Percentiles rank a stretch among this genome's conserved stretches.
phyloP scores from a whole-genome alignment of 2,113 vertebrate genomes.

The Ciconia maguari region DNA sequence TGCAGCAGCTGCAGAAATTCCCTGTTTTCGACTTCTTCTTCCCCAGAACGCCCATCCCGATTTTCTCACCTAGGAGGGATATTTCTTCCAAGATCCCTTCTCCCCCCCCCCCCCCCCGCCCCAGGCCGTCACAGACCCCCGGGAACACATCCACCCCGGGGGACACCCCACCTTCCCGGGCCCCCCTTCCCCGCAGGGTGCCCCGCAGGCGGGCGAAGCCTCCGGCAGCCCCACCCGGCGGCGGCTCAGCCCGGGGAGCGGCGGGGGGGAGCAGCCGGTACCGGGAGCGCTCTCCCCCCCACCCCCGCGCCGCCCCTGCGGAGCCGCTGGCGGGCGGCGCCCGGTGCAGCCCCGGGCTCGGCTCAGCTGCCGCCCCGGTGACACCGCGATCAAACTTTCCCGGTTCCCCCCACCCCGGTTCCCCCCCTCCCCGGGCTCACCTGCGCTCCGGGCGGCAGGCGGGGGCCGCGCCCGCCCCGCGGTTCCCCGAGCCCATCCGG shows the following conservation, averaged over 20 bases:
- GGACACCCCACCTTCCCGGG: not conserved
- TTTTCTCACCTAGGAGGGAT: not conserved
- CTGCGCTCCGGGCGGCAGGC: not conserved
- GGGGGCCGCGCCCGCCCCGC: not conserved
- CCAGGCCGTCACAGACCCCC: not conserved
- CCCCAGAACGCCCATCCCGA: not conserved
- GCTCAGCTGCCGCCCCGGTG: not conserved
- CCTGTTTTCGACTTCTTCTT: not conserved
- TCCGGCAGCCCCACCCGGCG: too few species aligned
- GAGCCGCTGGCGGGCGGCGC: not conserved
- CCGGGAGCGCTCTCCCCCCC: not conserved
- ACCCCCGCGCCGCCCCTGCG: not conserved
- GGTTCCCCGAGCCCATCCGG: not conserved
- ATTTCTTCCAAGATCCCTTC: not conserved
- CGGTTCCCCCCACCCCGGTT: not conserved
- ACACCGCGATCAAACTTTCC: not conserved
- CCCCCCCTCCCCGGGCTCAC: not conserved
- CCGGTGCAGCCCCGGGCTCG: constrained; percentile 2
- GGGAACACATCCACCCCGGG: not conserved
- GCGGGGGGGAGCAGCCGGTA: too few species aligned
- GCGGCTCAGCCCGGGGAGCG: not conserved
- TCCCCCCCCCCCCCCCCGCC: too few species aligned
- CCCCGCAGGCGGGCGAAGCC: not conserved
- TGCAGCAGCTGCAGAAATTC: constrained; percentile 13
- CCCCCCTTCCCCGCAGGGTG: not conserved